A percentile compares a stretch with the other conserved stretches of the same genome.
Evolutionary conservation across 92 coral and sea anemone species (phyloP).

Genomic region (Zoanthus gigantus): DNA sequence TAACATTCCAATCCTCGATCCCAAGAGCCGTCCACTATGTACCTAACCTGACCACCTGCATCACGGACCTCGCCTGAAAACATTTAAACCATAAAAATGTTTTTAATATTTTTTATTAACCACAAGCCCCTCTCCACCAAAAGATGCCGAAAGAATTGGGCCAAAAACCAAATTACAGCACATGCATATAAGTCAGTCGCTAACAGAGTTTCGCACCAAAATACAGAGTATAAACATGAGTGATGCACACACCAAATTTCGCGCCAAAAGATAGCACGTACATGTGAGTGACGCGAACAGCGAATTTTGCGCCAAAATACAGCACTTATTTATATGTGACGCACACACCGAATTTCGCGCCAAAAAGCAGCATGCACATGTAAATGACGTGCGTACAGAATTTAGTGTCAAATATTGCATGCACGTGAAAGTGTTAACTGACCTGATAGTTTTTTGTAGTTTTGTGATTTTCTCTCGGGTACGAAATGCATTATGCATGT

Average conservation of each 20-base stretch:
- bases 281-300: too few relatives aligned
- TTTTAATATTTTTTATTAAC: too few relatives aligned
- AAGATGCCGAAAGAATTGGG: too few relatives aligned
- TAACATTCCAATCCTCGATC: constrained; percentile 84
- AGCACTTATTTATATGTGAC: background rate
- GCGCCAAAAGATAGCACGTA: too few relatives aligned
- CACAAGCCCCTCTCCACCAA: too few relatives aligned
- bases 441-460: constrained; percentile 90
- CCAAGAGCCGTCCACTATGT: constrained; percentile 85
- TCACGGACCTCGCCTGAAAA: constrained; percentile 93
- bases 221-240: too few relatives aligned
- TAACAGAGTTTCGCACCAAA: background rate
- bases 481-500: constrained; percentile 86
- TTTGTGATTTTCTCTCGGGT: constrained; percentile 90
- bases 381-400: too few relatives aligned
- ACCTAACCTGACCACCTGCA: constrained; percentile 83
- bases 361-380: too few relatives aligned
- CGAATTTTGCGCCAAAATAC: too few relatives aligned
- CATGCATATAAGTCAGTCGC: background rate
- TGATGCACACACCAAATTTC: too few relatives aligned
- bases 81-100: background rate
- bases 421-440: background rate
- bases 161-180: too few relatives aligned
- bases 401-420: too few relatives aligned
- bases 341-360: background rate